Percentiles rank a stretch among this genome's conserved stretches.
phyloP scores from a whole-genome alignment of 2,888 invertebrate genomes.

The Andrena dorsata region DNA sequence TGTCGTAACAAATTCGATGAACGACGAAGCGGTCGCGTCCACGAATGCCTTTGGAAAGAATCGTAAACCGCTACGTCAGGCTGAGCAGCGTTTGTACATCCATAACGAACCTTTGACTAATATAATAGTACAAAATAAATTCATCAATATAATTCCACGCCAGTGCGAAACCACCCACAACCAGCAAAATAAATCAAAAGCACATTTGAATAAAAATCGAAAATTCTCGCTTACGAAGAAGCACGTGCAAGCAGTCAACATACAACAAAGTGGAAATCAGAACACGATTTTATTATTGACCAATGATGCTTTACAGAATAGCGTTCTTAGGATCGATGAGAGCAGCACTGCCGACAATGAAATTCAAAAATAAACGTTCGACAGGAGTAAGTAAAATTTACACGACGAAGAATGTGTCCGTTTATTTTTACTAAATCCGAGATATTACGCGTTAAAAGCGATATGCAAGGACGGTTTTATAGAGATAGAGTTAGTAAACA shows the following conservation, averaged over 20 bases:
- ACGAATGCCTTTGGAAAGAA: constrained; percentile 21
- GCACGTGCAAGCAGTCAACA: constrained; percentile 74
- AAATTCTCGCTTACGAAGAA: constrained; percentile 75
- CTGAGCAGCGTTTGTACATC: constrained; percentile 54
- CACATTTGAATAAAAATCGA: constrained; percentile 45
- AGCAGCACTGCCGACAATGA: constrained; percentile 66
- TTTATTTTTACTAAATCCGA: constrained; percentile 18
- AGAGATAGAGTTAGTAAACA: constrained; percentile 18
- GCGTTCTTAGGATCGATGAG: constrained; percentile 75
- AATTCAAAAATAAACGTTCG: constrained; percentile 56
- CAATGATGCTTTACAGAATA: constrained; percentile 71
- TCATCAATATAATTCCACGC: constrained; percentile 57
- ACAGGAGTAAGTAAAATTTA: constrained; percentile 52
- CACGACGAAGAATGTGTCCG: constrained; percentile 16
- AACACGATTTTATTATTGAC: constrained; percentile 78
- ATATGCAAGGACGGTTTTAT: constrained; percentile 11
- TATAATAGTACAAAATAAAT: constrained; percentile 67
- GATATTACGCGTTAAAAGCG: constrained; percentile 38
- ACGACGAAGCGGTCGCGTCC: constrained; percentile 24
- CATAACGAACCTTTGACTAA: constrained; percentile 56
- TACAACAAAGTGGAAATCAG: constrained; percentile 77
- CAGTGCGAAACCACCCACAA: constrained; percentile 33
- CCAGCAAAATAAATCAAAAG: constrained; percentile 53
- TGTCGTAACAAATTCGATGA: constrained; percentile 35
- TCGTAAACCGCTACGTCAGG: constrained; percentile 32